Conservation (phyloP, 2,888 invertebrate species). For the Xylocampa areola region DNA sequence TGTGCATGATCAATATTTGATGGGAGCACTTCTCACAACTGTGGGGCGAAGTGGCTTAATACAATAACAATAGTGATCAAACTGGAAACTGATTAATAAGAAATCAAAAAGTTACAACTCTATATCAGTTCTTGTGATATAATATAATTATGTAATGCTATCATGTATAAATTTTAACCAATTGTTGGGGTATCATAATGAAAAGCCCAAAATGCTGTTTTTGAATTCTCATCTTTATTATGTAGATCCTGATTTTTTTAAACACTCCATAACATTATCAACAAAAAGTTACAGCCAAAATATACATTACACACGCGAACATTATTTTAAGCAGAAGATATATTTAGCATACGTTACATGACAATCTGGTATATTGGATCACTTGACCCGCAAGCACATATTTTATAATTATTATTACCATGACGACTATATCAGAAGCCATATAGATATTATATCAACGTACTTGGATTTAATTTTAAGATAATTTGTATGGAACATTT, state of each 20-base stretch:
- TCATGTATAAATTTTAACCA: too few species aligned
- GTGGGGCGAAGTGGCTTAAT: too few species aligned
- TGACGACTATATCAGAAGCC: conserved; percentile 16
- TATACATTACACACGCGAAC: conserved; percentile 68
- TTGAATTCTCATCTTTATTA: conserved; percentile 82
- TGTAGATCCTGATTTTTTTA: conserved; percentile 70
- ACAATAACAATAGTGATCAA: too few species aligned
- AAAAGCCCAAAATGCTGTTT: conserved; percentile 68
- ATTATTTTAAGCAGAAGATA: conserved; percentile 60
- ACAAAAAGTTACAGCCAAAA: conserved; percentile 80
- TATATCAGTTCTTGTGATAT: too few species aligned
- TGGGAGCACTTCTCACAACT: too few species aligned
- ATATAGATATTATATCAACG: not conserved
- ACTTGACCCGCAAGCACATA: conserved; percentile 3
- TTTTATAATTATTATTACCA: conserved; percentile 9
- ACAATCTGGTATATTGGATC: conserved; percentile 14
- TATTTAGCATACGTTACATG: conserved; percentile 51
- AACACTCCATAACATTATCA: conserved; percentile 85
- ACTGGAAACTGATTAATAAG: too few species aligned
- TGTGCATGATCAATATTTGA: too few species aligned
- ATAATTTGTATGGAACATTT: too few species aligned
- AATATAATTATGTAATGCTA: too few species aligned
- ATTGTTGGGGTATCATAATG: conserved; percentile 38
- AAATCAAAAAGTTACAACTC: too few species aligned
- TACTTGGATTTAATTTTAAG: conserved; percentile 16